Base-by-base conservation (phyloP, 2,113 vertebrate species). In the Amazona guildingii region DNA sequence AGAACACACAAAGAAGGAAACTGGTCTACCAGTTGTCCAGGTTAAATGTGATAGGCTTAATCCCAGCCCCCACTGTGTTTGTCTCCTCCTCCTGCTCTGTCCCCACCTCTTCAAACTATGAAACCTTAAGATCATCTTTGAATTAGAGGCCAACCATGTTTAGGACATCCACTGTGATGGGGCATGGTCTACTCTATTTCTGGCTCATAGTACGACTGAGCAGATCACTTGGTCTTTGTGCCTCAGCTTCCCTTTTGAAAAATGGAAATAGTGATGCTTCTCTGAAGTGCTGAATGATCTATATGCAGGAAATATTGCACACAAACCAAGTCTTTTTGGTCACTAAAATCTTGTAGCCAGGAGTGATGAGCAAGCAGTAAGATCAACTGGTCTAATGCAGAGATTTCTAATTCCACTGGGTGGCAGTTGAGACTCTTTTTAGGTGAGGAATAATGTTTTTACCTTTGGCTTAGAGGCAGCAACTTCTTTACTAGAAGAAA, bases 391-490 rank as follows among this genome's bases (percentile, higher is more conserved):
- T n/a, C 33, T 62, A 89, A 92, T 96, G 95, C 86, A 96, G 69
- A 31, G 19, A 91, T 70, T 79, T 81, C 24, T 54, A 67, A 76
- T 91, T 93, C 96, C 96, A 94, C 95, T 96, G 95, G 96, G 95
- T 95, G 96, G 95, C 95, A 95, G 83, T 83, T 97, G 86, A 96
- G 88, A 75, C 90, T 97, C 82, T 78, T 21, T 76, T 88, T 88
- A 68, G 76, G 44, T 86, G 80, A 41, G 43, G 11, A 78, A 44
- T 51, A 59, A 74, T 16, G 41, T 24, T 72, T 76, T 78, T 61
- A 46, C 23, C 68, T 70, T 48, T 57, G 57, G 27, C 16, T 62
- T 66, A 72, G 68, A 44, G 29, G n/a, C 5, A 72, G 15, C 23
- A 37, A 39, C 27, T 62, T 61, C 69, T 61, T 43, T 20, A 2